Evolutionary conservation across 2,888 invertebrate genomes (phyloP).

Genomic region (Nudaria mundana): DNA sequence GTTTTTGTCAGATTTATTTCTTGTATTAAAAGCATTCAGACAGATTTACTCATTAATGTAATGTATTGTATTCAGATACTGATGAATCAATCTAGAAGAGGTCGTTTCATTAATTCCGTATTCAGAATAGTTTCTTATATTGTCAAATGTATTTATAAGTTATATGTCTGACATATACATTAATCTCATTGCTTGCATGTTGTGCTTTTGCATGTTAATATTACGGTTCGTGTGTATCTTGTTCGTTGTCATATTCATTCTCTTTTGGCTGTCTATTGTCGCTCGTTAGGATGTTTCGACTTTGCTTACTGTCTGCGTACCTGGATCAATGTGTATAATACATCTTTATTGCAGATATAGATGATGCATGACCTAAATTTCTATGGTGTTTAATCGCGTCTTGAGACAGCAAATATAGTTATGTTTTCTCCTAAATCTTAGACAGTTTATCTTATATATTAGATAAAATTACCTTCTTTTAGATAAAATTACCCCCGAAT

Average conservation of each 20-base stretch:
- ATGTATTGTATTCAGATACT: slow-evolving; percentile 15
- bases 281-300: slow-evolving; percentile 46
- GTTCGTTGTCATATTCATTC: slow-evolving; percentile 71
- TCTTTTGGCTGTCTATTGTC: slow-evolving; percentile 57
- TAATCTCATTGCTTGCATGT: slow-evolving; percentile 63
- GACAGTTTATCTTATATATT: no score
- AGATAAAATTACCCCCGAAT: no score
- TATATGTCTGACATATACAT: slow-evolving; percentile 46
- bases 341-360: slow-evolving; percentile 48
- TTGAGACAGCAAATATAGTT: slow-evolving; percentile 23
- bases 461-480: no score
- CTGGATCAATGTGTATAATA: slow-evolving; percentile 42
- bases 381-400: slow-evolving; percentile 15
- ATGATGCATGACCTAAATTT: slow-evolving; percentile 28
- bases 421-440: no score
- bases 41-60: not conserved
- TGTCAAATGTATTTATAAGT: not conserved
- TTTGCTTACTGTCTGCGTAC: slow-evolving; percentile 64
- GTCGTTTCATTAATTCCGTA: no score
- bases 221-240: slow-evolving; percentile 41
- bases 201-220: slow-evolving; percentile 40
- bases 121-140: no score
- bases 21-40: slow-evolving; percentile 9
- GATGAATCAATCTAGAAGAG: no score
- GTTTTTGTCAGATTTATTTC: slow-evolving; percentile 43